These are phyloP conservation scores for Tenthredo notha DNA, from an alignment of 2,888 invertebrate species.

Conservation along the genomic window DNA sequence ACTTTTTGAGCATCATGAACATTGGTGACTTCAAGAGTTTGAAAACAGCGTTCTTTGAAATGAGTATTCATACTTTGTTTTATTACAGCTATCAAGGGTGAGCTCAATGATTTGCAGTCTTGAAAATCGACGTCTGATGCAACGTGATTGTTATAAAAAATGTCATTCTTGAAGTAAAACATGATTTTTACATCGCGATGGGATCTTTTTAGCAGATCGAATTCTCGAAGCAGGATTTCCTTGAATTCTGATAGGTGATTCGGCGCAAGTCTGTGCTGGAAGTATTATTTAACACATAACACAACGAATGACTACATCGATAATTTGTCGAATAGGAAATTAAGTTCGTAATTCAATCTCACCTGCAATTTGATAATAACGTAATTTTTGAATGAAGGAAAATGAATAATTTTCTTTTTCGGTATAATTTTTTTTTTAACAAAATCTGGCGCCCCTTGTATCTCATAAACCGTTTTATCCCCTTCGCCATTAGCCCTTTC, in stretches of 20 bases:
- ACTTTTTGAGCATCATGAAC: constrained; percentile 55
- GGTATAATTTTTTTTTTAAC: neutral
- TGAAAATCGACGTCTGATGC: constrained; percentile 59
- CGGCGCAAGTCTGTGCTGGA: constrained; percentile 62
- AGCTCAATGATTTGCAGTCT: constrained; percentile 61
- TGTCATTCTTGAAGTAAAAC: constrained; percentile 54
- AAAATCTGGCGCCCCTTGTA: constrained; percentile 18
- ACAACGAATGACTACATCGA: neutral
- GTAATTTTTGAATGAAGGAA: constrained; percentile 57
- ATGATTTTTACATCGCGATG: constrained; percentile 64
- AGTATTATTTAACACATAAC: constrained; percentile 47
- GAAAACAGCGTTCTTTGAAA: constrained; percentile 65
- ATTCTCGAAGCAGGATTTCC: constrained; percentile 57
- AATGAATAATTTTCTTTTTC: neutral
- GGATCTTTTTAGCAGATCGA: constrained; percentile 57
- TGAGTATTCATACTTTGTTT: constrained; percentile 63
- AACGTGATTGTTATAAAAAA: constrained; percentile 63
- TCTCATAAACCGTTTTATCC: constrained; percentile 1
- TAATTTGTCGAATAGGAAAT: neutral
- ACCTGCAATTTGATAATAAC: constrained; percentile 61
- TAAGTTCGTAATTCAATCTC: constrained; percentile 13
- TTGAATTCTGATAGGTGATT: constrained; percentile 59
- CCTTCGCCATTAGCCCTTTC: neutral
- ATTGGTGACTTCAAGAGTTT: constrained; percentile 60
- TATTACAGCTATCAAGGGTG: constrained; percentile 63